A percentile compares a stretch with the other conserved stretches of the same genome.
phyloP scores from a whole-genome alignment of 2,888 invertebrate genomes.

The Cryptocephalus moraei region DNA sequence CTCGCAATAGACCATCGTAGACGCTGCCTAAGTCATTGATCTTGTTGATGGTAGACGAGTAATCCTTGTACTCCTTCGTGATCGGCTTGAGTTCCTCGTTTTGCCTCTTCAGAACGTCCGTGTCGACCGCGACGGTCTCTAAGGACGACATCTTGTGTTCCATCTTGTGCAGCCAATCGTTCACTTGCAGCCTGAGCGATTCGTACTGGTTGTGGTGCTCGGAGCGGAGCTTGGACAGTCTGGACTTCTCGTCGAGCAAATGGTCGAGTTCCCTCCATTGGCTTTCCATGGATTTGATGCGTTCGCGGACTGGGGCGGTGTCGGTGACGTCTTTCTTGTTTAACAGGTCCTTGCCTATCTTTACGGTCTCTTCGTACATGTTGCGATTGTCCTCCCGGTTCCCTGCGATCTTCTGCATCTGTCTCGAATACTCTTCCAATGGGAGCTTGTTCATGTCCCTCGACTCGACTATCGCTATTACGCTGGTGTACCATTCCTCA shows the following conservation, averaged over 20 bases:
- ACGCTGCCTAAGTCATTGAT: constrained; percentile 81
- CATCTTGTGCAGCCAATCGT: constrained; percentile 75
- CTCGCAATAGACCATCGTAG: constrained; percentile 71
- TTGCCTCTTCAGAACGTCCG: constrained; percentile 75
- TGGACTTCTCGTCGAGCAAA: constrained; percentile 73
- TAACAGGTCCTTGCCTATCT: constrained; percentile 70
- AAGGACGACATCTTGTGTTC: constrained; percentile 68
- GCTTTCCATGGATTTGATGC: constrained; percentile 73
- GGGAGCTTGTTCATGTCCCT: constrained; percentile 58
- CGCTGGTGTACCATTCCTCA: constrained; percentile 60
- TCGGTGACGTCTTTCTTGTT: constrained; percentile 83
- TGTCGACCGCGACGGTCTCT: constrained; percentile 78
- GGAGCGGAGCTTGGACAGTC: constrained; percentile 70
- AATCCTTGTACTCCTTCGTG: constrained; percentile 81
- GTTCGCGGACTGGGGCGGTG: constrained; percentile 70
- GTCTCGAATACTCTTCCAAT: constrained; percentile 52
- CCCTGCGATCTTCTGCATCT: constrained; percentile 41
- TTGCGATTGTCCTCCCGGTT: constrained; percentile 44
- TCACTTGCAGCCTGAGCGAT: constrained; percentile 66
- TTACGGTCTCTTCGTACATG: constrained; percentile 67
- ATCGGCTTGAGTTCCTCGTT: constrained; percentile 76
- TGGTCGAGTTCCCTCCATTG: constrained; percentile 83
- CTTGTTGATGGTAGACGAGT: constrained; percentile 75
- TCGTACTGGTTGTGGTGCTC: constrained; percentile 85
- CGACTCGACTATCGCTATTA: constrained; percentile 65